Evolutionary conservation across 1,140 invertebrate species (phyloP).

Genomic region (Brachionus sp.): DNA sequence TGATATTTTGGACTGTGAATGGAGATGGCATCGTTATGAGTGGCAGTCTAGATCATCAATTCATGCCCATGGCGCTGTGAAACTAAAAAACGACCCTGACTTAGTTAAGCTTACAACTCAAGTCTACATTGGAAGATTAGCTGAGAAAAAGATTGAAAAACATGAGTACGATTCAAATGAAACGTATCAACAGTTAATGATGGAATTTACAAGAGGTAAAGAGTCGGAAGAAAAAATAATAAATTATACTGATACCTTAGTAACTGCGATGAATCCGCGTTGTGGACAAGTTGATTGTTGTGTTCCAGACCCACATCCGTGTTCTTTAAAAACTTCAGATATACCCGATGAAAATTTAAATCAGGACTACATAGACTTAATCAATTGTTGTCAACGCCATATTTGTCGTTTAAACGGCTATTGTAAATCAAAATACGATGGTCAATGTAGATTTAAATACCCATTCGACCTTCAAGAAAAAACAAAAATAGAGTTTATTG

Average conservation of each 20-base stretch:
- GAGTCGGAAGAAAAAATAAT: background rate
- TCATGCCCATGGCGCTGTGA: background rate
- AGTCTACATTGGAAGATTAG: background rate
- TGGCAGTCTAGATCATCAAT: background rate
- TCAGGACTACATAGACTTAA: background rate
- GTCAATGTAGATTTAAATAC: background rate
- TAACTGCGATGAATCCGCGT: background rate
- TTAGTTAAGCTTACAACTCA: background rate
- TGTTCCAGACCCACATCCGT: background rate
- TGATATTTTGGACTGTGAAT: background rate
- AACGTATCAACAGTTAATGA: background rate
- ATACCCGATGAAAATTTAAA: background rate
- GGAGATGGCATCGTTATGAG: background rate
- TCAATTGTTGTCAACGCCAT: background rate
- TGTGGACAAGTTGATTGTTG: background rate
- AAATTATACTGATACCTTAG: background rate
- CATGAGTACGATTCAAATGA: background rate
- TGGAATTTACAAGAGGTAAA: background rate
- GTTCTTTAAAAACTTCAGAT: background rate
- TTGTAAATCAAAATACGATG: background rate
- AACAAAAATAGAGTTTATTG: constrained; percentile 9
- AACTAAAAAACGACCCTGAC: background rate
- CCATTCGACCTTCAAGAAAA: background rate
- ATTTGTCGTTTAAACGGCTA: background rate
- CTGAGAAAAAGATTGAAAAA: background rate